A percentile compares a stretch with the other conserved stretches of the same genome.
Evolutionary conservation across 2,113 vertebrate genomes (phyloP).

Genomic region (Psilopsiagon aurifrons): DNA sequence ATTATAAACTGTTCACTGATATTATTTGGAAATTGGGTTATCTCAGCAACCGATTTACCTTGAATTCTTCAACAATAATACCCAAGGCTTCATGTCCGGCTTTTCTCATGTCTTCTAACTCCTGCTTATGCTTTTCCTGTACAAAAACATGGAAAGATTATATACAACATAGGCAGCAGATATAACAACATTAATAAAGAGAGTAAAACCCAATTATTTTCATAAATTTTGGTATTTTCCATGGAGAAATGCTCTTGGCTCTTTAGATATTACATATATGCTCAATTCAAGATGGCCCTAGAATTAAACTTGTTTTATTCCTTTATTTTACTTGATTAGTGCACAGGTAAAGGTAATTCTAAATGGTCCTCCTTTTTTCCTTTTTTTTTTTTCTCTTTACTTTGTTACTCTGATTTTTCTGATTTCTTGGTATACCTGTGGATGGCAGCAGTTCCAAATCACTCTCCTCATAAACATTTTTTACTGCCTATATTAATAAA

Average conservation of each 20-base stretch:
- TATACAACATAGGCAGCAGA: rapidly evolving
- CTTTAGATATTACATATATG: not conserved
- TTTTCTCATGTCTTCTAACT: slow-evolving; percentile 81
- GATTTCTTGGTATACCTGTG: not conserved
- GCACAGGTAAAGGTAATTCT: not conserved
- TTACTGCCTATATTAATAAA: not conserved
- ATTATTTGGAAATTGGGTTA: not conserved
- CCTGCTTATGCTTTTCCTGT: slow-evolving; percentile 80
- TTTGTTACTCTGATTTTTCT: not conserved
- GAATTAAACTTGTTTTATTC: not conserved
- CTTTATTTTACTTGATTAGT: not conserved
- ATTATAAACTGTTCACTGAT: not conserved
- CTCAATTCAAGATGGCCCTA: not conserved
- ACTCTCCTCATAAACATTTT: not conserved
- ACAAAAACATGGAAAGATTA: not conserved
- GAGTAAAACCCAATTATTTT: not conserved
- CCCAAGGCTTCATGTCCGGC: slow-evolving; percentile 81
- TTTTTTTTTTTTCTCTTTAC: too few relatives aligned
- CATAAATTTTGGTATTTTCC: not conserved
- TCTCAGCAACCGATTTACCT: slow-evolving; percentile 65
- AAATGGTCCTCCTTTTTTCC: not conserved
- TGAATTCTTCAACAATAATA: slow-evolving; percentile 85
- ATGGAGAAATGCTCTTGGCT: not conserved
- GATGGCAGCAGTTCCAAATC: not conserved
- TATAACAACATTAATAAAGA: not conserved